Percentiles rank a stretch among this genome's conserved stretches.
Evolutionary conservation across 1,140 invertebrate species (phyloP).

Genomic region (Brachionus rubens): DNA sequence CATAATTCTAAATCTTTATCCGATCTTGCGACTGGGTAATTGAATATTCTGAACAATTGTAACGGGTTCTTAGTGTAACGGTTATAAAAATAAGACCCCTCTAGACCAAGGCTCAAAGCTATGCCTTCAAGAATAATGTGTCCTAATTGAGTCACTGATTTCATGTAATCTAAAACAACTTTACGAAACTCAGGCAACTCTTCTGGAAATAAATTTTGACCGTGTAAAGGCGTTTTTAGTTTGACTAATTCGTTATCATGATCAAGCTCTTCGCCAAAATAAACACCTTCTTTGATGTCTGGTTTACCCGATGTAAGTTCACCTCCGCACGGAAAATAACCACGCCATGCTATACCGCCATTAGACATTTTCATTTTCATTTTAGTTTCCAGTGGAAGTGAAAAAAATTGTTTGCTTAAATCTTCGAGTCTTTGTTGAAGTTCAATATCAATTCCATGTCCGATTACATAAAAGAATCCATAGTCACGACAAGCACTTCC

Average conservation of each 20-base stretch:
- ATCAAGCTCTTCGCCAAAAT: constrained; percentile 35
- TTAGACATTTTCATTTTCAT: constrained; percentile 37
- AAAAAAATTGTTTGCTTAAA: constrained; percentile 23
- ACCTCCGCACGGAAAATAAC: constrained; percentile 25
- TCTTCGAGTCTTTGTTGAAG: neutral
- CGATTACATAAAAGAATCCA: constrained; percentile 35
- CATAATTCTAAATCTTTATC: neutral
- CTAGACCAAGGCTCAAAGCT: neutral
- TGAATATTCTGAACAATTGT: constrained; percentile 36
- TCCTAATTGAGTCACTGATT: neutral
- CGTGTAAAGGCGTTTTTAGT: constrained; percentile 5
- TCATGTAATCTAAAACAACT: constrained; percentile 35
- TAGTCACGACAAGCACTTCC: neutral
- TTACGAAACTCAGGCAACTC: neutral
- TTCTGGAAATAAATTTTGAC: constrained; percentile 9
- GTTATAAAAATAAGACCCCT: constrained; percentile 26
- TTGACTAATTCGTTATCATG: neutral
- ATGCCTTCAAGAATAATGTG: neutral
- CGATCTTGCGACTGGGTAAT: neutral
- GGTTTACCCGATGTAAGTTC: constrained; percentile 28
- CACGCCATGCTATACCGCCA: constrained; percentile 32
- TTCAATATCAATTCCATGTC: neutral
- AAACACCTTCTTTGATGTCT: constrained; percentile 38
- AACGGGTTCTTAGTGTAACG: neutral
- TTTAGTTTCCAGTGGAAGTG: neutral